Conservation (phyloP, 1,140 invertebrate species). For the Polypedilum pembai region DNA sequence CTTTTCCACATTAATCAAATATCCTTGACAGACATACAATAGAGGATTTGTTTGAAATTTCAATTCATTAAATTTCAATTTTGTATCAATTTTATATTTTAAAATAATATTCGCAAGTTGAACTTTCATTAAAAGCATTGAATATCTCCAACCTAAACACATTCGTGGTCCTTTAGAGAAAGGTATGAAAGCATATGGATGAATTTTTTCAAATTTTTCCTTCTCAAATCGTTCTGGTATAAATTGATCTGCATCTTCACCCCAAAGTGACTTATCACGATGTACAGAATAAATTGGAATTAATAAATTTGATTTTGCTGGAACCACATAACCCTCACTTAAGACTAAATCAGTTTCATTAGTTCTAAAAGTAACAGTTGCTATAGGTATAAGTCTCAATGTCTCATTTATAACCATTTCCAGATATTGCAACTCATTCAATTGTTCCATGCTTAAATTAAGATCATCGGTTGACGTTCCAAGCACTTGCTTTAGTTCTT, state of each 20-base stretch:
- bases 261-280: constrained; percentile 37
- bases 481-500: constrained; percentile 54
- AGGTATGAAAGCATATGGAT: constrained; percentile 39
- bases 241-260: constrained; percentile 36
- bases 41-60: background rate
- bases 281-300: constrained; percentile 37
- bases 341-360: constrained; percentile 30
- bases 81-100: background rate
- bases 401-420: constrained; percentile 57
- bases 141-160: constrained; percentile 40
- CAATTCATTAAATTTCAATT: background rate
- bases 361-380: constrained; percentile 33
- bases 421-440: constrained; percentile 53
- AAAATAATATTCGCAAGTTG: constrained; percentile 32
- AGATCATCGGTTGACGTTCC: constrained; percentile 43
- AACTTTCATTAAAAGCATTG: constrained; percentile 39
- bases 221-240: constrained; percentile 40
- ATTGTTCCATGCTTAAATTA: constrained; percentile 45
- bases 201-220: constrained; percentile 34
- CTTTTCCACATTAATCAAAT: background rate
- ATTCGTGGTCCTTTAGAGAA: constrained; percentile 40
- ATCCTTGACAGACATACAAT: background rate
- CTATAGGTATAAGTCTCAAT: constrained; percentile 43
- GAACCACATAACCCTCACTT: constrained; percentile 35
- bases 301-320: constrained; percentile 34